A percentile compares a stretch with the other conserved stretches of the same genome.
phyloP scores from a whole-genome alignment of 2,888 invertebrate species.

The Furcula furcula region DNA sequence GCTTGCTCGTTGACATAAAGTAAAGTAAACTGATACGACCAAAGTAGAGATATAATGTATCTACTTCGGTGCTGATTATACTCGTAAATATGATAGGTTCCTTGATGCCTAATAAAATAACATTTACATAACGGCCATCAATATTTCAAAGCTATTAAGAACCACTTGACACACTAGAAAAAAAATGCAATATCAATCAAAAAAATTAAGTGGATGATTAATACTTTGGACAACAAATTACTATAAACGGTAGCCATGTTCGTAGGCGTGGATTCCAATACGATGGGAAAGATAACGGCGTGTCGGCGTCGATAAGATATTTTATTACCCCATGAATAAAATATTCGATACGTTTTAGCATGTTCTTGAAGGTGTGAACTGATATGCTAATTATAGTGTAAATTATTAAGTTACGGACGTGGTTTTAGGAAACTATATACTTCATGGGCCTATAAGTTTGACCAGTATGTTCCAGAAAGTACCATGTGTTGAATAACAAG shows the following conservation, averaged over 20 bases:
- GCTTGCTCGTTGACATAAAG: conserved; percentile 64
- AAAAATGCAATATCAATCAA: conserved; percentile 37
- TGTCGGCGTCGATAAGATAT: conserved; percentile 56
- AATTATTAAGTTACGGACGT: no score
- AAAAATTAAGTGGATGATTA: conserved; percentile 42
- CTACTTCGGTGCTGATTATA: no score
- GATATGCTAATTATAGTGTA: no score
- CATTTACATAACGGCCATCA: conserved; percentile 17
- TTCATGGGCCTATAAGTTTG: no score
- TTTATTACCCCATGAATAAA: conserved; percentile 45
- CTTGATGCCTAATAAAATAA: no score
- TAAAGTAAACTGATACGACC: conserved; percentile 68
- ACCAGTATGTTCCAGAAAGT: no score
- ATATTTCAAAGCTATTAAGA: conserved; percentile 8
- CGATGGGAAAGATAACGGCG: conserved; percentile 56
- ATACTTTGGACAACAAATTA: conserved; percentile 54
- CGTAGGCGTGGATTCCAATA: conserved; percentile 52
- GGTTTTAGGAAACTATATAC: no score
- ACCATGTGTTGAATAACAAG: no score
- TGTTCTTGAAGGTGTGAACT: no score
- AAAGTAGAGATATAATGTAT: conserved; percentile 58
- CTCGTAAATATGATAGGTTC: no score
- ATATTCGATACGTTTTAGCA: conserved; percentile 26
- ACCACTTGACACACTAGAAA: conserved; percentile 11
- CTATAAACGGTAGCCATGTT: conserved; percentile 54